These are phyloP conservation scores for Crotophaga sulcirostris DNA, from an alignment of 2,113 vertebrate genomes.

Conservation along the genomic window DNA sequence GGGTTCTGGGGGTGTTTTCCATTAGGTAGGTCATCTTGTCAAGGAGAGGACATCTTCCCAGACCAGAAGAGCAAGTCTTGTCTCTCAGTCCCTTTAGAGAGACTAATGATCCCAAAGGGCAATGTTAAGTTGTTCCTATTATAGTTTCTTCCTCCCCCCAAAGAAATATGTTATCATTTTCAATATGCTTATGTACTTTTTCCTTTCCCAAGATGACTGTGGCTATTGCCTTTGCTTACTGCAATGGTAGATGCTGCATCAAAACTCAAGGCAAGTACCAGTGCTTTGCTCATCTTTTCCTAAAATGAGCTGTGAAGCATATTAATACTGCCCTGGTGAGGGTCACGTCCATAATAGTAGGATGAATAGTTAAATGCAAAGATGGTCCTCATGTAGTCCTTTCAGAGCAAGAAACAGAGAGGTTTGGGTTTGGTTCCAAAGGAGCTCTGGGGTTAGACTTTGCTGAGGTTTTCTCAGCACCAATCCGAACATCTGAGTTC, in stretches of 20 bases:
- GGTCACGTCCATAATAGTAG: background rate
- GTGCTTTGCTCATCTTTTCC: background rate
- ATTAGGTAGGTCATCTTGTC: background rate
- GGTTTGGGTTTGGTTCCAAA: background rate
- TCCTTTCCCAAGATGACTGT: background rate
- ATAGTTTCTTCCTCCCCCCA: background rate
- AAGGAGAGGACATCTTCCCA: background rate
- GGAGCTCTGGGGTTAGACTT: background rate
- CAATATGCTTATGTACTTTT: background rate
- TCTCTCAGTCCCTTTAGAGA: background rate
- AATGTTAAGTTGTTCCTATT: background rate
- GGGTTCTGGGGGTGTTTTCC: background rate
- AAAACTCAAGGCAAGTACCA: background rate
- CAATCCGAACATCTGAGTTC: background rate
- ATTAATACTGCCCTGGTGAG: background rate
- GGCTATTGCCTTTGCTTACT: background rate
- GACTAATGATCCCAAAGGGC: background rate
- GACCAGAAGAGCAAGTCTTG: background rate
- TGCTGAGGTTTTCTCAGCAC: background rate
- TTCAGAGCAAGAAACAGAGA: background rate
- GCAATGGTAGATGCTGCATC: background rate
- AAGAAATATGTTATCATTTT: background rate
- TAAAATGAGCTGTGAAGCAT: background rate
- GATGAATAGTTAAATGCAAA: background rate
- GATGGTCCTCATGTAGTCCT: background rate